These are phyloP conservation scores for Parapsyche elsis DNA, from an alignment of 1,140 invertebrate genomes.

Conservation along the genomic window DNA sequence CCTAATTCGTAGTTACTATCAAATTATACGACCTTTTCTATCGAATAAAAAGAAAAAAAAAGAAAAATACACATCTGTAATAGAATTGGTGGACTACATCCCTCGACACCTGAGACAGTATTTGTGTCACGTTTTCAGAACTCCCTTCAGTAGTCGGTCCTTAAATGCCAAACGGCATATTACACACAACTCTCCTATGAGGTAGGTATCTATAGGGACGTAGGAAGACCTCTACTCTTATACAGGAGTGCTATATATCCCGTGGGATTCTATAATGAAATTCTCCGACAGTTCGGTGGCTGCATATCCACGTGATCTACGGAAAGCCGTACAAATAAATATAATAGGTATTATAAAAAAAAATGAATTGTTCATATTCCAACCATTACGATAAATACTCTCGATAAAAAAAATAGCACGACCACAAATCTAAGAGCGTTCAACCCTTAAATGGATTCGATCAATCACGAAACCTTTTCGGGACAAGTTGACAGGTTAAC, in stretches of 20 bases:
- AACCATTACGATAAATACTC: too few relatives aligned
- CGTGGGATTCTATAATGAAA: slow-evolving; percentile 3
- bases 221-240: too few relatives aligned
- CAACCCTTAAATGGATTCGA: slow-evolving; percentile 24
- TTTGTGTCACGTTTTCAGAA: slow-evolving; percentile 40
- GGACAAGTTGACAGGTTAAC: slow-evolving; percentile 32
- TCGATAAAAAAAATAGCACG: neutral
- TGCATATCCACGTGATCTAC: neutral
- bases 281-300: neutral
- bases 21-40: slow-evolving; percentile 34
- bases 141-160: slow-evolving; percentile 9
- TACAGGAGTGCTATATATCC: neutral
- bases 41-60: neutral
- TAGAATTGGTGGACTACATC: slow-evolving; percentile 7
- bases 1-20: slow-evolving; percentile 48
- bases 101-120: slow-evolving; percentile 30
- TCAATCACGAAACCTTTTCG: slow-evolving; percentile 31
- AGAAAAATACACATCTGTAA: neutral
- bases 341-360: too few relatives aligned
- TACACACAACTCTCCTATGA: neutral
- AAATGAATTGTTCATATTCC: too few relatives aligned
- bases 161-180: slow-evolving; percentile 43
- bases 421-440: neutral
- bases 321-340: too few relatives aligned
- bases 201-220: neutral